Conservation (phyloP, 2,113 vertebrate genomes). For the Dendrocopos noguchii region DNA sequence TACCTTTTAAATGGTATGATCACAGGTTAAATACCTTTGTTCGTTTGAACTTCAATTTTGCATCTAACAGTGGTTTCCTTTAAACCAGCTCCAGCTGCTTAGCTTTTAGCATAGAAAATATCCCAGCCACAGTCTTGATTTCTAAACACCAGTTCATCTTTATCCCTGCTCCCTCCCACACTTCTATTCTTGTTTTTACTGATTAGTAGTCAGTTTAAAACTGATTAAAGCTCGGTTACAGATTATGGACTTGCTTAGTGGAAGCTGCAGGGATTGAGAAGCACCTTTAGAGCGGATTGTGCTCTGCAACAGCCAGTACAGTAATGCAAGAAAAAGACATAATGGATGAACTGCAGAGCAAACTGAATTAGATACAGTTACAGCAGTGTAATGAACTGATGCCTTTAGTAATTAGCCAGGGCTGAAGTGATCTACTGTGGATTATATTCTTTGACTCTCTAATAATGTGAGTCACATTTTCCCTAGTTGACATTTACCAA, state of each 20-base stretch:
- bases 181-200: neutral
- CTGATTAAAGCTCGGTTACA: neutral
- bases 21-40: constrained; percentile 25
- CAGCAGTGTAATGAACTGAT: constrained; percentile 61
- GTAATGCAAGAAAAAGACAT: constrained; percentile 15
- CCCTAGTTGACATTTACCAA: constrained; percentile 63
- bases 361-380: constrained; percentile 63
- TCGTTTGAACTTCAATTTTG: constrained; percentile 45
- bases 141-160: neutral
- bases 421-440: constrained; percentile 55
- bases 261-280: neutral
- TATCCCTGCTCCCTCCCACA: neutral
- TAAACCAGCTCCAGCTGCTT: neutral
- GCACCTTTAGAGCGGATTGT: neutral
- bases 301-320: neutral
- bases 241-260: neutral
- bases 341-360: constrained; percentile 57
- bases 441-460: constrained; percentile 66
- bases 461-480: constrained; percentile 63
- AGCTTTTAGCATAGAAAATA: neutral
- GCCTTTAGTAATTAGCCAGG: constrained; percentile 66
- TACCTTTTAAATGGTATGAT: neutral
- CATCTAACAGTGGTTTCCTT: neutral
- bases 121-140: neutral
- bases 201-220: neutral